Evolutionary conservation across 2,113 vertebrate species (phyloP), one percentile per base, ranked within the genome.

Genomic region (Menidia beryllina): DNA sequence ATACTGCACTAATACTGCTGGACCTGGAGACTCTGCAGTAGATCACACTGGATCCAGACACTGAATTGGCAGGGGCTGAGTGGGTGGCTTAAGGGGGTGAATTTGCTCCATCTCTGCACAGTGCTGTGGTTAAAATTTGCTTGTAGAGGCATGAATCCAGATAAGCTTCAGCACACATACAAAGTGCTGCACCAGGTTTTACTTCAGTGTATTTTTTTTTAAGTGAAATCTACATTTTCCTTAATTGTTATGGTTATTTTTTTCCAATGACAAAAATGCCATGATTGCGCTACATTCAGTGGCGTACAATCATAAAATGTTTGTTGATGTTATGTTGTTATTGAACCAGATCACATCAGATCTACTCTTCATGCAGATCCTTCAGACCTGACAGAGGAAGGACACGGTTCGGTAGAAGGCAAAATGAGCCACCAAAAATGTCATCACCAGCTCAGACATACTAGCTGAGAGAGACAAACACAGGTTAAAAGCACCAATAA

Each of bases 1-100:
- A 70, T 77, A 64, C 74, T 62, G 74, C 69, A 15, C 62, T 77
- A 71, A 81, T 65, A 73, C 54, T 66, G 65, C 64, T 52, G 56
- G 74, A 79, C 77, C 45, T 6, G 30, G 57, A 43, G 25, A 47
- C 65, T 48, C 26, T 11, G 75, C 52, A 41, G 64, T 69, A 82
- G 45, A 78, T 82, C 81, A 75, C 64, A 11, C 55, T 4, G 59
- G 64, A 25, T 59, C 66, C 50, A 61, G 48, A 57, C 70, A 36
- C 50, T 51, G 58, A 54, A 17, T 51, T 69, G 72, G 68, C 71
- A 63, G 43, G 19, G 50, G 53, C 50, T 69, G 79, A 86, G 64
- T 72, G 54, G 45, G 30, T 59, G 72, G 48, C 59, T 81, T 41
- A 59, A 66, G 73, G 34, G 53, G 74, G 56, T 77, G 62, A 64